These are phyloP conservation scores for Acanthopagrus latus DNA, from an alignment of 2,797 vertebrate species.

Conservation along the genomic window DNA sequence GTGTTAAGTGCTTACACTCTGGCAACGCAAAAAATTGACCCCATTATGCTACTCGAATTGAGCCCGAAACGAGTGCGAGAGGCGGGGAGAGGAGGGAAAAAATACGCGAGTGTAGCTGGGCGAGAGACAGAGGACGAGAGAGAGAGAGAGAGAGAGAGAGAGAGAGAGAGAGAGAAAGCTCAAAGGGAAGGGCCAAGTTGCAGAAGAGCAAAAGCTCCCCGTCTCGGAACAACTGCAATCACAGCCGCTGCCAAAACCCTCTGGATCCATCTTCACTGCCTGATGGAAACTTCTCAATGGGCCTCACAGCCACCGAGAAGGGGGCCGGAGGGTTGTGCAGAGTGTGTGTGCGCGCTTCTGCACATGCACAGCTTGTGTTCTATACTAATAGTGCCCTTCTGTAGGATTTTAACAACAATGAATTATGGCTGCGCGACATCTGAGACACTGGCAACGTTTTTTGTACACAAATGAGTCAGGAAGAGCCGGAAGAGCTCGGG, in stretches of 20 bases:
- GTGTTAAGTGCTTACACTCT: constrained; percentile 70
- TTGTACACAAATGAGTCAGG: constrained; percentile 16
- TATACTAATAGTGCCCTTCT: constrained; percentile 3
- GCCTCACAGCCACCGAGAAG: constrained; percentile 52
- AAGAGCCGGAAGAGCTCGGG: neutral
- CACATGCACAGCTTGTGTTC: constrained; percentile 9
- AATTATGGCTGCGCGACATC: constrained; percentile 28
- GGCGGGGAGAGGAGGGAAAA: constrained; percentile 4
- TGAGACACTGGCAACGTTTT: neutral
- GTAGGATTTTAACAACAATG: constrained; percentile 25
- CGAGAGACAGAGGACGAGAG: constrained; percentile 37
- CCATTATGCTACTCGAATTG: constrained; percentile 61
- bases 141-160: constrained; percentile 31
- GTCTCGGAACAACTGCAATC: constrained; percentile 77
- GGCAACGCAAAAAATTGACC: constrained; percentile 72
- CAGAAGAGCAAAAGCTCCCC: constrained; percentile 69
- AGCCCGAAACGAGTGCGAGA: constrained; percentile 47
- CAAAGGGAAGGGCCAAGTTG: constrained; percentile 60
- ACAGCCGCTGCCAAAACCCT: constrained; percentile 70
- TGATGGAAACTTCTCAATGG: constrained; percentile 74
- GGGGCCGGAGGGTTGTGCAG: constrained; percentile 48
- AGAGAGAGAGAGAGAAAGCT: too few species aligned
- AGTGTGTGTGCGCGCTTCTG: constrained; percentile 1
- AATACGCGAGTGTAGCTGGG: constrained; percentile 24
- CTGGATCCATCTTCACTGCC: constrained; percentile 58